Evolutionary conservation across 92 coral and sea anemone genomes (phyloP).

Genomic region (Bergia sp.): DNA sequence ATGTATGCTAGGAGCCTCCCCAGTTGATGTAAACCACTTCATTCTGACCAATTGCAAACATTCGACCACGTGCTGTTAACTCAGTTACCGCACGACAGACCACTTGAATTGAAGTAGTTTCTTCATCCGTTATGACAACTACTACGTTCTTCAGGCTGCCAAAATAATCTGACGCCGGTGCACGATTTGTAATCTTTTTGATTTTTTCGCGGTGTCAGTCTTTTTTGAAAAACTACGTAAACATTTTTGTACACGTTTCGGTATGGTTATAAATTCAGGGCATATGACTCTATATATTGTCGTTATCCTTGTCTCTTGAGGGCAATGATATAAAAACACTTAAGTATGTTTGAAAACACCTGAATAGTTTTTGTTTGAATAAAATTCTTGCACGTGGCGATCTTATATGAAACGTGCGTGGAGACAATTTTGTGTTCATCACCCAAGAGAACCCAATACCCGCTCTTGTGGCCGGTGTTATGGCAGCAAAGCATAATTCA

Average conservation of each 20-base stretch:
- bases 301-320: background rate
- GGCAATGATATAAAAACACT: background rate
- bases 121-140: background rate
- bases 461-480: too few species aligned
- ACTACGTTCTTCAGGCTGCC: background rate
- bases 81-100: constrained; percentile 6
- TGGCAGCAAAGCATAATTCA: too few species aligned
- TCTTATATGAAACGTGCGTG: too few species aligned
- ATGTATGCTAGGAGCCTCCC: background rate
- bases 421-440: too few species aligned
- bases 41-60: background rate
- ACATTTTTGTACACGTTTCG: background rate
- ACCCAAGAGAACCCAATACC: too few species aligned
- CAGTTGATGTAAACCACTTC: constrained; percentile 3
- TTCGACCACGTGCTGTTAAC: constrained; percentile 8
- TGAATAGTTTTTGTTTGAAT: too few species aligned
- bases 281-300: background rate
- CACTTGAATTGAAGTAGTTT: background rate
- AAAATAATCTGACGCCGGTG: background rate
- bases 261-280: background rate
- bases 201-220: background rate
- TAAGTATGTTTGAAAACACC: too few species aligned
- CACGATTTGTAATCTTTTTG: background rate
- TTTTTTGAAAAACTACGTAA: background rate
- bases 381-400: background rate